Conservation (phyloP, 2,888 invertebrate species). For the Xylota sylvarum region DNA sequence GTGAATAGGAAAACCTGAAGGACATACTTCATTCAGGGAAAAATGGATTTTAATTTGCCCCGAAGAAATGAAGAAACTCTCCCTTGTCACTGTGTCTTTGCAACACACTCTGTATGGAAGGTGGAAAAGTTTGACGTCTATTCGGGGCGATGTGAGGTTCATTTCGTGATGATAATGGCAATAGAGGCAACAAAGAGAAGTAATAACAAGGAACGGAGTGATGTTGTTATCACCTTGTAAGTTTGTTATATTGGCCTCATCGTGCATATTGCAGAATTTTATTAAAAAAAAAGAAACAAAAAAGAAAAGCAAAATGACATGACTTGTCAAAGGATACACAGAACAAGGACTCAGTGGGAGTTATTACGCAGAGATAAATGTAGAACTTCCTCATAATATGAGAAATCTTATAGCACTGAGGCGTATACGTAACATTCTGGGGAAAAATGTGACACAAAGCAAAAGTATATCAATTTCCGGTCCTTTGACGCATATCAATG, state of each 20-base stretch:
- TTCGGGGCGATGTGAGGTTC: constrained; percentile 33
- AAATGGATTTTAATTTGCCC: constrained; percentile 64
- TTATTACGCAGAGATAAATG: constrained; percentile 1
- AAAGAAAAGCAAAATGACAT: constrained; percentile 22
- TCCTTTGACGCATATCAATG: constrained; percentile 1
- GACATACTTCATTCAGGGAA: constrained; percentile 52
- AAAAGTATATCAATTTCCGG: constrained; percentile 7
- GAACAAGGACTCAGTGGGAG: constrained; percentile 32
- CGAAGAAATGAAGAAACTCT: background rate
- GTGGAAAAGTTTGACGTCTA: constrained; percentile 12
- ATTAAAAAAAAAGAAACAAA: constrained; percentile 3
- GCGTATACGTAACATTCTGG: constrained; percentile 30
- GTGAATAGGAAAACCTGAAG: constrained; percentile 39
- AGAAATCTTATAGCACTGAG: background rate
- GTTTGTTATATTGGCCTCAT: constrained; percentile 47
- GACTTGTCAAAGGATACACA: constrained; percentile 42
- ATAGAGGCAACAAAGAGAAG: constrained; percentile 19
- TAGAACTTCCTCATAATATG: background rate
- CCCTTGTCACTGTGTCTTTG: background rate
- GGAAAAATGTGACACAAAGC: background rate
- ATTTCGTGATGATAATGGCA: constrained; percentile 65
- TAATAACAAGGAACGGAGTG: constrained; percentile 41
- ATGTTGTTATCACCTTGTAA: constrained; percentile 68
- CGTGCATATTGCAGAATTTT: constrained; percentile 12
- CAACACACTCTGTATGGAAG: background rate